Evolutionary conservation across 2,113 vertebrate genomes (phyloP), one percentile per base, ranked within the genome.

Genomic region (Piaya cayana): DNA sequence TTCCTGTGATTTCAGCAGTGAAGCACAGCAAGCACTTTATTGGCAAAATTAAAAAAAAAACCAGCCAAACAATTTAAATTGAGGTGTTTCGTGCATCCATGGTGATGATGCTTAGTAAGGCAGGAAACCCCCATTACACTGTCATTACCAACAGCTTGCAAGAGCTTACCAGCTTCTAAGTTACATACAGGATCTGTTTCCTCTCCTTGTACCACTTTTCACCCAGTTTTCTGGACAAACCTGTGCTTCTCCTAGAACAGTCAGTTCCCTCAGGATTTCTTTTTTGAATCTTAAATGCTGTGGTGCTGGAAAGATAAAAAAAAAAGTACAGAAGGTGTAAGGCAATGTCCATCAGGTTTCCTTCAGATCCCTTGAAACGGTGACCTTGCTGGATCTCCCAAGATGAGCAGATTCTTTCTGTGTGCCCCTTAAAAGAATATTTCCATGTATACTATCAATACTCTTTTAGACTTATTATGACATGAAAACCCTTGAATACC

Each of bases 1-100:
- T 92, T 95, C 52, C 26, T 95, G 70, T 87, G 71, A 81, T 94
- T 92, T 67, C 37, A 88, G 21, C 88, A 94, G 21, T 67, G 75
- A 82, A 84, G 68, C 74, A 82, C 56, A 95, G 65, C 69, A 68
- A 94, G 53, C 30, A 32, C 14, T 77, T 72, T 80, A 42, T 42
- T 5, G 7, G 30, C 86, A 58, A 91, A 84, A 78, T 29, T 8
- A 19, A 45, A 63, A 42, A 60, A 37, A 5, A 29, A 63, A 68
- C 76, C 62, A 17, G 32, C 26, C 32, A 43, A 26, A 50, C 20
- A 43, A 9, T 20, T 59, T 47, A 21, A 86, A 81, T 63, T 19
- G 5, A 63, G 67, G 12, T 91, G 52, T 90, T 90, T 94, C 86
- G 30, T 93, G 34, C 86, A 58, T 63, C 60, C 65, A 42, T 53